Evolutionary conservation across 2,113 vertebrate genomes (phyloP).

Genomic region (Petrocephalus zakoni): DNA sequence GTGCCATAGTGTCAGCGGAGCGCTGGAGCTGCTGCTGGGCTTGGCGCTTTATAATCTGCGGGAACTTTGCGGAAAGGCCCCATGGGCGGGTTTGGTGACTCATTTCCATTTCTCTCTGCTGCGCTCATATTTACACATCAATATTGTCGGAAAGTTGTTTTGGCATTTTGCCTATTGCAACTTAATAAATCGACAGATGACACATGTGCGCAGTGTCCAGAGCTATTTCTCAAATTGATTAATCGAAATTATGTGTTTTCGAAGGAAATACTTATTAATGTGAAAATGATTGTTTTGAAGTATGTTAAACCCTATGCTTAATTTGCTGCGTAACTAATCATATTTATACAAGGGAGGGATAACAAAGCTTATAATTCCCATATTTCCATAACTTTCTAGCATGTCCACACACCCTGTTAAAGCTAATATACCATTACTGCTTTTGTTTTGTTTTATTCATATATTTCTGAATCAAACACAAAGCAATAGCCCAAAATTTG

Average conservation of each 20-base stretch:
- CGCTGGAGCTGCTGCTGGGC: neutral
- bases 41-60: constrained; percentile 9
- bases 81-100: constrained; percentile 19
- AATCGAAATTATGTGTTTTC: neutral
- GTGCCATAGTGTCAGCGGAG: constrained; percentile 45
- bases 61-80: neutral
- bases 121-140: neutral
- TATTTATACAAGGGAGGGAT: neutral
- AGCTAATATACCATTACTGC: neutral
- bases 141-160: neutral
- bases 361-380: neutral
- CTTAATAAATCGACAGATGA: neutral
- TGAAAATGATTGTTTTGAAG: neutral
- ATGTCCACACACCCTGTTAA: neutral
- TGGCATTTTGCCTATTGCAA: neutral
- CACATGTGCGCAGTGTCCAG: neutral
- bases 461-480: neutral
- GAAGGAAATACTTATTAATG: neutral
- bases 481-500: neutral
- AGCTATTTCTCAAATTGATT: neutral
- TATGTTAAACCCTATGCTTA: neutral
- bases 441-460: neutral
- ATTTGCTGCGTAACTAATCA: neutral
- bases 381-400: neutral
- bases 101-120: neutral